Evolutionary conservation across 2,113 vertebrate genomes (phyloP).

Genomic region (Zapus hudsonius): DNA sequence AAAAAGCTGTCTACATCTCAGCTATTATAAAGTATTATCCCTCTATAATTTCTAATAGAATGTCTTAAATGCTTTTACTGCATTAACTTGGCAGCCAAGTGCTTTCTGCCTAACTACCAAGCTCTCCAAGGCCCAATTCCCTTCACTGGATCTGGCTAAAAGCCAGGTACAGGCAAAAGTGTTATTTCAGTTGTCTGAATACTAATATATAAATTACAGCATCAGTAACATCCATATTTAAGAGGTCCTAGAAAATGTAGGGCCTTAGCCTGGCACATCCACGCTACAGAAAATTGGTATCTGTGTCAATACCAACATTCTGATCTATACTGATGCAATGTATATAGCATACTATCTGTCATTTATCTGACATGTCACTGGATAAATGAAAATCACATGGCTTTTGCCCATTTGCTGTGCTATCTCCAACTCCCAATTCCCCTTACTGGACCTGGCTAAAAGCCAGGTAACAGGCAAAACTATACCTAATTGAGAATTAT

Average conservation of each 20-base stretch:
- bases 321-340: neutral
- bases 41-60: neutral
- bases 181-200: constrained; percentile 48
- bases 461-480: too few relatives aligned
- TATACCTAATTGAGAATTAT: neutral
- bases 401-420: too few relatives aligned
- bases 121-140: constrained; percentile 22
- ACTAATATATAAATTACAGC: constrained; percentile 19
- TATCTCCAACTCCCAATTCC: too few relatives aligned
- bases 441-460: too few relatives aligned
- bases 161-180: constrained; percentile 33
- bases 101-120: constrained; percentile 1
- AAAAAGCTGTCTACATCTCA: neutral
- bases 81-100: constrained; percentile 8
- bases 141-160: constrained; percentile 37
- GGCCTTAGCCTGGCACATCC: neutral
- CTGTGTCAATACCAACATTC: neutral
- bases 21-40: constrained; percentile 21
- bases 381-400: neutral
- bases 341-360: neutral
- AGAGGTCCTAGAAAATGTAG: constrained; percentile 19
- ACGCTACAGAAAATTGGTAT: neutral
- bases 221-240: constrained; percentile 8
- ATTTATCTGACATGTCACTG: neutral
- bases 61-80: constrained; percentile 10